A percentile compares a stretch with the other conserved stretches of the same genome.
These are phyloP conservation scores for Pachycephala philippinensis DNA, from an alignment of 2,113 vertebrate genomes.

Conservation along the genomic window DNA sequence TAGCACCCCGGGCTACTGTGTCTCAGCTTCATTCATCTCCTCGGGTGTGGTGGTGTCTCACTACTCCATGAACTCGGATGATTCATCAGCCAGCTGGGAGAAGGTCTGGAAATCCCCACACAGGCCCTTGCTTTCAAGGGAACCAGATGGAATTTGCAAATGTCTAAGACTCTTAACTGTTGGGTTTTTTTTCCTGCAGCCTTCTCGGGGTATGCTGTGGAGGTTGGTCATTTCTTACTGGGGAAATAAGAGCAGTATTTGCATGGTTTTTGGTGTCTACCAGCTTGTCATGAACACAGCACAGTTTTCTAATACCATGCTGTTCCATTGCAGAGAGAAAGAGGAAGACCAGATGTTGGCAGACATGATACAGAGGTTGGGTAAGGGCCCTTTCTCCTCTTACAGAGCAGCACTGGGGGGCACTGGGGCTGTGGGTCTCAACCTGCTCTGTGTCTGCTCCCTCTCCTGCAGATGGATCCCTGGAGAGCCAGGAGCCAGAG, in stretches of 20 bases:
- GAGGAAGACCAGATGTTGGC: constrained; percentile 89
- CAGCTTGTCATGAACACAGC: not conserved
- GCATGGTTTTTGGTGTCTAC: not conserved
- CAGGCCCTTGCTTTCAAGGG: not conserved
- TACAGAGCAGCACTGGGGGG: not conserved
- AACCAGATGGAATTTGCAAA: not conserved
- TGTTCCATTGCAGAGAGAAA: constrained; percentile 79
- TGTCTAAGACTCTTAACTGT: not conserved
- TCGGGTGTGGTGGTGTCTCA: not conserved
- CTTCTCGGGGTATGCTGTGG: not conserved
- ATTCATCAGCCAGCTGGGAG: not conserved
- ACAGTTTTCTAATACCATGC: not conserved
- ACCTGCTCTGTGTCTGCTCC: not conserved
- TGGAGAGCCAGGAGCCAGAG: not conserved
- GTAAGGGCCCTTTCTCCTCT: constrained; percentile 62
- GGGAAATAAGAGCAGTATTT: not conserved
- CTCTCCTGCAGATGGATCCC: constrained; percentile 49
- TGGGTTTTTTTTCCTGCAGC: not conserved
- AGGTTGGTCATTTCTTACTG: not conserved
- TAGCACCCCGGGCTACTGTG: not conserved
- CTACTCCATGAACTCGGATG: fast-evolving
- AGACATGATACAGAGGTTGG: constrained; percentile 86
- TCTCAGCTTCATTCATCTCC: not conserved
- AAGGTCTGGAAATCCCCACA: not conserved
- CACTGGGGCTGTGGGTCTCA: not conserved